Percentiles rank a stretch among this genome's conserved stretches.
phyloP scores from a whole-genome alignment of 2,888 invertebrate species.

The Mantis religiosa region DNA sequence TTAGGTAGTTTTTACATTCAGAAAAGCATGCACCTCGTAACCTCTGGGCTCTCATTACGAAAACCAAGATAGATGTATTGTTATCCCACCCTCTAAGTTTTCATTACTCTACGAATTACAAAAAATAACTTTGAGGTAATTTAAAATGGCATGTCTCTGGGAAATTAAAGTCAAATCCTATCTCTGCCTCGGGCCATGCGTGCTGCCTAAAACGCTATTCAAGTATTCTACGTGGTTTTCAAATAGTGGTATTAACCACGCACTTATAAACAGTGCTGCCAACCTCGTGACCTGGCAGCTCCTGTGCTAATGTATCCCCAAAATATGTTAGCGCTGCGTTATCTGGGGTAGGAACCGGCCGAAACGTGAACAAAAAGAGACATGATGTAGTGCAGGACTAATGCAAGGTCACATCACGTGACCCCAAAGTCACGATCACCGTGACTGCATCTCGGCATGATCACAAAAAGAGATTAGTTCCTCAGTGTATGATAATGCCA shows the following conservation, averaged over 20 bases:
- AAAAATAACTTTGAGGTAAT: background rate
- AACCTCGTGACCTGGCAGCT: background rate
- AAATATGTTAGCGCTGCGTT: background rate
- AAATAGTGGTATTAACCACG: background rate
- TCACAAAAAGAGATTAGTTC: background rate
- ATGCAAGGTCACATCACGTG: conserved; percentile 20
- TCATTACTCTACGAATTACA: background rate
- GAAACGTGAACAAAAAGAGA: background rate
- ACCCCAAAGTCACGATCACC: conserved; percentile 19
- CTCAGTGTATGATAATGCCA: background rate
- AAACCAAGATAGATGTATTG: too few species aligned
- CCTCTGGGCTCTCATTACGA: too few species aligned
- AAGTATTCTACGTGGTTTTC: background rate
- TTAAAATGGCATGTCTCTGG: background rate
- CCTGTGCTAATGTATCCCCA: background rate
- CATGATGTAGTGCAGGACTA: background rate
- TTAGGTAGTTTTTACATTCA: too few species aligned
- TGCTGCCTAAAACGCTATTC: background rate
- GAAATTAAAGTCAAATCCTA: background rate
- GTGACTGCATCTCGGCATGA: background rate
- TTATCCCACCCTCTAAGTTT: background rate
- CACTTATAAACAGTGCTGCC: background rate
- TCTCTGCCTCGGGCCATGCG: background rate
- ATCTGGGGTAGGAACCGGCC: background rate
- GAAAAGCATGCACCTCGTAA: too few species aligned